These are phyloP conservation scores for Neuroscelio doddi DNA, from an alignment of 2,888 invertebrate genomes.

Conservation along the genomic window DNA sequence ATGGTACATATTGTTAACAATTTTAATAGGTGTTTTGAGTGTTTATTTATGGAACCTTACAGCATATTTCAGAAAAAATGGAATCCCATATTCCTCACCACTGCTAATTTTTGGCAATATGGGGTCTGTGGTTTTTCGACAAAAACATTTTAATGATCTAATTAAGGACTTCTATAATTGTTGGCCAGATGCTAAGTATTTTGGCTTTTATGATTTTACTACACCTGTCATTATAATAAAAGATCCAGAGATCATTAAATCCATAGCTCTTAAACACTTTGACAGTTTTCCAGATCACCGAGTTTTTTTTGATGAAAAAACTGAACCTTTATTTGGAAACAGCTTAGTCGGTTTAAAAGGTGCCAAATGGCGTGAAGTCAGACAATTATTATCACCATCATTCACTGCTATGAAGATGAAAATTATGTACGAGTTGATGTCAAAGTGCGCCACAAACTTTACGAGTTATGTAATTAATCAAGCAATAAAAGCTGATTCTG, in stretches of 20 bases:
- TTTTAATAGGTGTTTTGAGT: conserved; percentile 10
- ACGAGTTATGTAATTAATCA: conserved; percentile 29
- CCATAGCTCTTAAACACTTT: conserved; percentile 55
- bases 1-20: conserved; percentile 16
- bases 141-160: conserved; percentile 14
- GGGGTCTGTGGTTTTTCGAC: conserved; percentile 19
- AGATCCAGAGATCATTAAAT: conserved; percentile 59
- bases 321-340: conserved; percentile 51
- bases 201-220: conserved; percentile 55
- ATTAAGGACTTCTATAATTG: conserved; percentile 23
- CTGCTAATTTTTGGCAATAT: conserved; percentile 46
- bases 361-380: conserved; percentile 74
- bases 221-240: conserved; percentile 53
- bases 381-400: conserved; percentile 73
- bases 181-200: conserved; percentile 44
- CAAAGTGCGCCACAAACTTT: conserved; percentile 47
- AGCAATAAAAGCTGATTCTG: conserved; percentile 22
- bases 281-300: conserved; percentile 57
- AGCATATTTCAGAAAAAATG: conserved; percentile 19
- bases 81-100: conserved; percentile 33
- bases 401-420: conserved; percentile 70
- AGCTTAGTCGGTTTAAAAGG: conserved; percentile 59
- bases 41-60: not conserved
- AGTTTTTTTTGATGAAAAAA: conserved; percentile 31
- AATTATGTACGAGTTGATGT: conserved; percentile 49